Evolutionary conservation across 2,113 vertebrate genomes (phyloP).

Genomic region (Cynocephalus volans): DNA sequence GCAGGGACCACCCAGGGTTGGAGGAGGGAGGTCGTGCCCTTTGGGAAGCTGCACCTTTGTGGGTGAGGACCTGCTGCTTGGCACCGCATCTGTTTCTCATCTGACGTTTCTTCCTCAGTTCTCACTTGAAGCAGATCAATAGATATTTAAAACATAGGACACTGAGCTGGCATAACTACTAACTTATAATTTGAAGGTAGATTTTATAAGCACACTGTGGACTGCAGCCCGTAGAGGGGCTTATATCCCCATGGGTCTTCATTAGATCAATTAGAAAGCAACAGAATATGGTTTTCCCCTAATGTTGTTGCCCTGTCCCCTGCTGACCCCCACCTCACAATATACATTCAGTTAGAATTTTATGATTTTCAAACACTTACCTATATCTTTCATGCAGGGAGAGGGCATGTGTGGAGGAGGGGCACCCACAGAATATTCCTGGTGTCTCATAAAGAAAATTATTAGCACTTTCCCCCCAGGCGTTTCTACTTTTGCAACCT

Average conservation of each 20-base stretch:
- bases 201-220: not conserved
- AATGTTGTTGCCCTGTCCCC: not conserved
- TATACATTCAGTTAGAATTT: constrained; percentile 4
- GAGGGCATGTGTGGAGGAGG: not conserved
- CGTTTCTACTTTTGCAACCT: constrained; percentile 58
- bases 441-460: constrained; percentile 17
- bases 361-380: not conserved
- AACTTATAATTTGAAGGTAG: not conserved
- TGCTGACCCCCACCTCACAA: not conserved
- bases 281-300: not conserved
- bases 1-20: constrained; percentile 96
- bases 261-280: not conserved
- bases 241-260: not conserved
- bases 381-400: not conserved
- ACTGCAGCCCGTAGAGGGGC: not conserved
- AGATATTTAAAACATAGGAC: not conserved
- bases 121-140: not conserved
- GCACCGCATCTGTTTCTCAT: not conserved
- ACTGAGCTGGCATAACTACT: not conserved
- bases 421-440: not conserved
- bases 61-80: constrained; percentile 90
- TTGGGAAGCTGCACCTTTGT: constrained; percentile 96
- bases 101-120: not conserved
- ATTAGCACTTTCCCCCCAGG: not conserved
- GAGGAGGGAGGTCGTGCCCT: constrained; percentile 96